A percentile compares a stretch with the other conserved stretches of the same genome.
Evolutionary conservation across 2,113 vertebrate genomes (phyloP).

Genomic region (Rhinolophus ferrumequinum): DNA sequence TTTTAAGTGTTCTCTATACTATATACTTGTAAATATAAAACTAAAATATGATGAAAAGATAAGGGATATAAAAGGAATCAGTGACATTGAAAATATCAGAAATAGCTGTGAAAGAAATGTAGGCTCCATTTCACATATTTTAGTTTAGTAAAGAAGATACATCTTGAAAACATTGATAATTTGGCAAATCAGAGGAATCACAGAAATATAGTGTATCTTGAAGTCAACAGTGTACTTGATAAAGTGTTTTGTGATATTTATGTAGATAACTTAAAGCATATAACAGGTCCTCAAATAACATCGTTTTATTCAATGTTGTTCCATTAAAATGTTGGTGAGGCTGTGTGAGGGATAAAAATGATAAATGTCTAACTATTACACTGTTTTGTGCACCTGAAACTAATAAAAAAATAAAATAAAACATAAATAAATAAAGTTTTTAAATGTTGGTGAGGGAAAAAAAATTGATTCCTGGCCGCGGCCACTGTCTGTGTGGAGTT

Average conservation of each 20-base stretch:
- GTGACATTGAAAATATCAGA: conserved; percentile 34
- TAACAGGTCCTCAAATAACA: not conserved
- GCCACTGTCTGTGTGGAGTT: not conserved
- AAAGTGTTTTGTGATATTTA: not conserved
- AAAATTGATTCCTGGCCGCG: not conserved
- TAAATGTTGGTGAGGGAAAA: not conserved
- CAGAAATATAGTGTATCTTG: not conserved
- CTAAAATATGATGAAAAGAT: conserved; percentile 34
- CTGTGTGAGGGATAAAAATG: too few relatives aligned
- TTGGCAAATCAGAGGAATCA: not conserved
- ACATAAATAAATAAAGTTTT: too few relatives aligned
- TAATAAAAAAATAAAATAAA: too few relatives aligned
- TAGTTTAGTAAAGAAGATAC: conserved; percentile 58
- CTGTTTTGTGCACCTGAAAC: too few relatives aligned
- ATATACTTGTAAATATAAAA: conserved; percentile 47
- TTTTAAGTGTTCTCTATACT: conserved; percentile 46
- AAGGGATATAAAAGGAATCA: not conserved
- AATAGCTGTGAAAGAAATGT: conserved; percentile 8
- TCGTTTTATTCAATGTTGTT: not conserved
- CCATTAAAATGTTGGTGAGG: not conserved
- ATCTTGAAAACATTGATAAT: conserved; percentile 36
- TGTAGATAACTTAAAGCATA: not conserved
- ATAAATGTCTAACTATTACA: too few relatives aligned
- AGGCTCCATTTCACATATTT: conserved; percentile 35
- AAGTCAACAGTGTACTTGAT: not conserved